Evolutionary conservation across 2,113 vertebrate species (phyloP).

Genomic region (Sakesphorus luctuosus): DNA sequence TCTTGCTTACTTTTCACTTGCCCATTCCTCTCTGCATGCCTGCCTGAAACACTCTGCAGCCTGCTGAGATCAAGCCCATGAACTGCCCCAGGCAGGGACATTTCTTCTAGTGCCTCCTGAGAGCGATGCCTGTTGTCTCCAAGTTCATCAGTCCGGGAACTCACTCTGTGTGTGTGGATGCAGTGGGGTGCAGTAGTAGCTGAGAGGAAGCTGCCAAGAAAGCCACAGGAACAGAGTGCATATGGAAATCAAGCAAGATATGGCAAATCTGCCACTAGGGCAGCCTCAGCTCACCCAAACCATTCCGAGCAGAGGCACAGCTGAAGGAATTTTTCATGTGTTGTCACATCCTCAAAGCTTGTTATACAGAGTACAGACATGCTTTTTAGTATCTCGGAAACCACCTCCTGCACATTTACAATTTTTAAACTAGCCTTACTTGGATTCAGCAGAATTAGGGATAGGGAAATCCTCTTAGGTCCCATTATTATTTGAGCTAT

Average conservation of each 20-base stretch:
- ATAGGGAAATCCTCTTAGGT: not conserved
- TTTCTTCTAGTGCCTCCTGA: not conserved
- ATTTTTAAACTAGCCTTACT: conserved; percentile 1
- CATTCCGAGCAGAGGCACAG: not conserved
- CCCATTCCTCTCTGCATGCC: not conserved
- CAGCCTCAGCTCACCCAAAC: not conserved
- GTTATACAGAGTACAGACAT: not conserved
- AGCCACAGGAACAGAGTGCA: not conserved
- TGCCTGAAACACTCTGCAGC: not conserved
- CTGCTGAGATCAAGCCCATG: not conserved
- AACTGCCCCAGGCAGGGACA: rapidly evolving
- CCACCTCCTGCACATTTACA: not conserved
- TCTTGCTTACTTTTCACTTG: not conserved
- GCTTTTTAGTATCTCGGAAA: conserved; percentile 23
- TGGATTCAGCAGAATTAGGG: not conserved
- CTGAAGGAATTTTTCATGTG: conserved; percentile 25
- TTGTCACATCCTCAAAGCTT: not conserved
- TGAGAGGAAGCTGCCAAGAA: not conserved
- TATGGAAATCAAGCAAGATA: not conserved
- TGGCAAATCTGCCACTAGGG: not conserved
- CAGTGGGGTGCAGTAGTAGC: not conserved
- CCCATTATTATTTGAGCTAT: not conserved
- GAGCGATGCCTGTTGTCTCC: not conserved
- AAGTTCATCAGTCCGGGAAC: not conserved
- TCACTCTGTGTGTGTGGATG: rapidly evolving